Conservation (phyloP, 2,888 invertebrate genomes). For the Pseudanteris insignis region DNA sequence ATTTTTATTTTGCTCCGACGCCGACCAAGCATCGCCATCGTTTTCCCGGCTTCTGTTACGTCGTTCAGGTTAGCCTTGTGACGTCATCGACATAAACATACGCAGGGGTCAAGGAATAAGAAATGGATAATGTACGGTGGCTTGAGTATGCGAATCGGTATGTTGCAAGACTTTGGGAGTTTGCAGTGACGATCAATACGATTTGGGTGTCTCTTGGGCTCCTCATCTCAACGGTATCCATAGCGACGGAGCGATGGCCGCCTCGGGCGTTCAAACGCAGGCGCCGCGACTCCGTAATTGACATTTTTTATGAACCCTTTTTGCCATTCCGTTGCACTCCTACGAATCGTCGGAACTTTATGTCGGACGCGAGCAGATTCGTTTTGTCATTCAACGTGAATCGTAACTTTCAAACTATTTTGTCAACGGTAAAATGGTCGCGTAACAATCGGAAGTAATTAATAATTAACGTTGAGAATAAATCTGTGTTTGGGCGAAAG, state of each 20-base stretch:
- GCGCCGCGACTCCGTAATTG: slow-evolving; percentile 30
- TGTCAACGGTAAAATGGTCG: no score
- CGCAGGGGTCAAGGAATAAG: no score
- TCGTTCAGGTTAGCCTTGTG: no score
- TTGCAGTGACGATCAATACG: slow-evolving; percentile 53
- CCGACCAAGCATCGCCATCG: no score
- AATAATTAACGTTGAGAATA: no score
- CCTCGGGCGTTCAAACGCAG: slow-evolving; percentile 40
- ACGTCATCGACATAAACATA: no score
- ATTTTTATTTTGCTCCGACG: no score
- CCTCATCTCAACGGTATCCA: slow-evolving; percentile 60
- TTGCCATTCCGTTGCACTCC: background rate
- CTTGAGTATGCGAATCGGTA: background rate
- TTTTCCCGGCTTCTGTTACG: no score
- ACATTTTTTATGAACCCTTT: slow-evolving; percentile 4
- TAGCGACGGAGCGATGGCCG: slow-evolving; percentile 60
- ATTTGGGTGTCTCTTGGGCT: slow-evolving; percentile 49
- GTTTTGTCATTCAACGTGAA: background rate
- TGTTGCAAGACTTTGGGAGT: slow-evolving; percentile 11
- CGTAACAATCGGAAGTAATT: no score
- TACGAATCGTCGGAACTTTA: no score
- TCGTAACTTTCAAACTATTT: background rate
- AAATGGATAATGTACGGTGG: no score
- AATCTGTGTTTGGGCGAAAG: no score
- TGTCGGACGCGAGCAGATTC: background rate